Percentiles rank a stretch among this genome's conserved stretches.
These are phyloP conservation scores for Oscheius sp. DNA, from an alignment of 2,888 invertebrate genomes.

Conservation along the genomic window DNA sequence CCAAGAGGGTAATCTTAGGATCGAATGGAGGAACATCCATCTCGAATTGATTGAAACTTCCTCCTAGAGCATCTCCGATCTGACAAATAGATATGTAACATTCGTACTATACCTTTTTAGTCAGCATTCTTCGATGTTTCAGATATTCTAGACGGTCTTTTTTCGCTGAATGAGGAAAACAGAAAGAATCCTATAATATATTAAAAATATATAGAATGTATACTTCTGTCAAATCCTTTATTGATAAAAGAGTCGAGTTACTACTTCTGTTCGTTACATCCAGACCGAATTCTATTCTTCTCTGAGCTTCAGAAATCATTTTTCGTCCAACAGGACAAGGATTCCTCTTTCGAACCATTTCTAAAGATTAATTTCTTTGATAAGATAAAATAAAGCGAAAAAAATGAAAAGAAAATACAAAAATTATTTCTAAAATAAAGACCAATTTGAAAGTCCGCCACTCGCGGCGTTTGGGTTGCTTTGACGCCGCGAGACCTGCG, in stretches of 20 bases:
- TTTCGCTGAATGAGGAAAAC: neutral
- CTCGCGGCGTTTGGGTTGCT: neutral
- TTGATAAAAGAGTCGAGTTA: neutral
- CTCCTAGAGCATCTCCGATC: neutral
- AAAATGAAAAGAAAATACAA: neutral
- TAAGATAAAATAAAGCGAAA: neutral
- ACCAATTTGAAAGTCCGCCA: neutral
- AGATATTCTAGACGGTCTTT: neutral
- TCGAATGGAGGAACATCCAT: neutral
- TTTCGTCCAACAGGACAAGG: conserved; percentile 21
- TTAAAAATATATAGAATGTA: neutral
- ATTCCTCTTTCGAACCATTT: neutral
- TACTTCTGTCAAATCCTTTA: neutral
- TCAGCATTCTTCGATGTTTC: neutral
- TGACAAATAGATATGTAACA: too few species aligned
- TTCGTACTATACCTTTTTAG: too few species aligned
- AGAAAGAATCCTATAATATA: neutral
- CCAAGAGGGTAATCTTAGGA: neutral
- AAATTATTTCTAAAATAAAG: neutral
- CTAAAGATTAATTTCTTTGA: neutral
- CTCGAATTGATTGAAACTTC: conserved; percentile 1
- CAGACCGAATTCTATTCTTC: neutral
- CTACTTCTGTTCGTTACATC: conserved; percentile 2
- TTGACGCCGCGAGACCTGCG: neutral
- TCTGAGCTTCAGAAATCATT: neutral